Percentiles rank a stretch among this genome's conserved stretches.
phyloP scores from a whole-genome alignment of 1,140 invertebrate genomes.

The Drepana arcuata region DNA sequence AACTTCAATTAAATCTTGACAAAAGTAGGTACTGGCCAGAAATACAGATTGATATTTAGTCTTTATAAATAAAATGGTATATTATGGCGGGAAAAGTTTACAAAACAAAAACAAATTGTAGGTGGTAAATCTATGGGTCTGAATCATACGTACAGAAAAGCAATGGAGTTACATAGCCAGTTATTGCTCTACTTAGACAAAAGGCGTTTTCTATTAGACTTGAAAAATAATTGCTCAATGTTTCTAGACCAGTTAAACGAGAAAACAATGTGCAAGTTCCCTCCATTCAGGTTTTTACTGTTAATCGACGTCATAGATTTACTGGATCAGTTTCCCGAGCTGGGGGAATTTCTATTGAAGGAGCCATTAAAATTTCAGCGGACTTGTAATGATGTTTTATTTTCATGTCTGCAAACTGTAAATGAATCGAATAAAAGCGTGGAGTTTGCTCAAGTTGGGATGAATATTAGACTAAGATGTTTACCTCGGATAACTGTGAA shows the following conservation, averaged over 20 bases:
- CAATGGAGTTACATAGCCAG: conserved; percentile 28
- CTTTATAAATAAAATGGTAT: too few species aligned
- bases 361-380: conserved; percentile 45
- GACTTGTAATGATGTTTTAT: conserved; percentile 43
- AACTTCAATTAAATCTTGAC: too few species aligned
- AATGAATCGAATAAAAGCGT: conserved; percentile 22
- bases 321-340: conserved; percentile 28
- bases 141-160: too few species aligned
- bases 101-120: too few species aligned
- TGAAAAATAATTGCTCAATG: conserved; percentile 32
- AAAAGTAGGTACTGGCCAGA: too few species aligned
- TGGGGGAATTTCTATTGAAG: conserved; percentile 32
- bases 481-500: conserved; percentile 23
- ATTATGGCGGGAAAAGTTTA: too few species aligned
- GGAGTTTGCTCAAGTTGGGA: conserved; percentile 28
- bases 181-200: conserved; percentile 51
- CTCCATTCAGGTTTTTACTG: conserved; percentile 38
- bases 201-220: conserved; percentile 29
- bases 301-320: conserved; percentile 52
- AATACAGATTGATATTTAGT: too few species aligned
- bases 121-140: too few species aligned
- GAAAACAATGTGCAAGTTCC: conserved; percentile 36
- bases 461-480: conserved; percentile 35
- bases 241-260: conserved; percentile 31
- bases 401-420: conserved; percentile 36